phyloP scores from a whole-genome alignment of 1,140 invertebrate species.

The Caenorhabditis inopinata region DNA sequence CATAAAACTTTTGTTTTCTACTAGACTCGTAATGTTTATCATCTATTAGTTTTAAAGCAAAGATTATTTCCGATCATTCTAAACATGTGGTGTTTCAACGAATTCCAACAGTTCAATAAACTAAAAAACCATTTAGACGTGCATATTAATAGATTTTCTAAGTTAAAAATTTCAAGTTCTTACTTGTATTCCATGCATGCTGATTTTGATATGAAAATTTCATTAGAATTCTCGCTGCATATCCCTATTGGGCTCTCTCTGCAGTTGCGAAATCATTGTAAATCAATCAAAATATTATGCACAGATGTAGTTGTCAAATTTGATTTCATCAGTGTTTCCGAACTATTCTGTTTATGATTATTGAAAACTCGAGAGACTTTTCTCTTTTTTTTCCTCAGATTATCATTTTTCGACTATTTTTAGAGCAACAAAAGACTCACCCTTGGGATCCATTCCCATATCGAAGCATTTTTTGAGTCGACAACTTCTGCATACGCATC shows the following conservation, averaged over 20 bases:
- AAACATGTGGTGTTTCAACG: not conserved
- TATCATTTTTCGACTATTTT: not conserved
- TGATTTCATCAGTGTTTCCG: not conserved
- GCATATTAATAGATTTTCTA: not conserved
- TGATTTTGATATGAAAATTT: not conserved
- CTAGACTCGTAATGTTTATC: no score
- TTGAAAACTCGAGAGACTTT: no score
- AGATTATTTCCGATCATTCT: not conserved
- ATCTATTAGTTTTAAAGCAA: not conserved
- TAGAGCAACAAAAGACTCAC: slow-evolving; percentile 6
- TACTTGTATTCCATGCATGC: no score
- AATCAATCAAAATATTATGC: not conserved
- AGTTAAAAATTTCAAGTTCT: no score
- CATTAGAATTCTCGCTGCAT: not conserved
- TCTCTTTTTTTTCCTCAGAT: not conserved
- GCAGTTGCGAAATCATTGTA: not conserved
- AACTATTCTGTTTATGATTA: no score
- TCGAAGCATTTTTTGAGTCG: slow-evolving; percentile 51
- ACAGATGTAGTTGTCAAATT: not conserved
- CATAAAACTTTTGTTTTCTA: no score
- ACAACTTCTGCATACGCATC: slow-evolving; percentile 47
- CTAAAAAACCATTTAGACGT: not conserved
- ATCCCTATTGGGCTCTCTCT: not conserved
- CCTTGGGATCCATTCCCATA: slow-evolving; percentile 50
- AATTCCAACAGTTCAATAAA: slow-evolving; percentile 6